Evolutionary conservation across 2,888 invertebrate species (phyloP), one percentile per base, ranked within the genome.

Genomic region (Dicranocentrus wangi): DNA sequence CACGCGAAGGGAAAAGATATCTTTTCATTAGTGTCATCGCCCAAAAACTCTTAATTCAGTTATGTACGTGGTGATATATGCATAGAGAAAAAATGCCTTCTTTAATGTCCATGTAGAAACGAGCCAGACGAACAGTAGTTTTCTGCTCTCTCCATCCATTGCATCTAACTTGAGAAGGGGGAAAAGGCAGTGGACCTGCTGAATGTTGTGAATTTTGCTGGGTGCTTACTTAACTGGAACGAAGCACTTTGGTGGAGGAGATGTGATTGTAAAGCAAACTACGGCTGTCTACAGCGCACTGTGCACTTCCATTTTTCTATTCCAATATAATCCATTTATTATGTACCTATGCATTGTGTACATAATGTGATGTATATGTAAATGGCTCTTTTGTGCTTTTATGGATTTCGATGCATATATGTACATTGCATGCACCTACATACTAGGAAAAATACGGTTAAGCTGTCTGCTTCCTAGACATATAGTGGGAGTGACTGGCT

Each of bases 11-110:
- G 65, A 75, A 70, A 80, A 81, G 76, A 86, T 86, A 86, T 85
- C 86, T 86, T 86, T 86, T 85, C 86, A 85, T 86, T 86, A 86
- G 83, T 85, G 86, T 85, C 86, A 85, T 83, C 85, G 81, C 72
- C 55, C 82, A 70, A 68, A 58, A 85, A 78, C 78, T 86, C 83
- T 82, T 86, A 86, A 86, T 85, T 85, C 85, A 82, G 84, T 86
- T 86, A 86, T 79, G 63, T 53, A n/a, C 15, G 15, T 72, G 25
- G 70, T 78, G 65, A 71, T 63, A 55, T 43, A 39, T 63, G 25
- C 27, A 42, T 25, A 27, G 13, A 42, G 28, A 76, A 39, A 61
- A 61, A 47, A 43, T 21, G 15, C 69, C 70, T 55, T 63, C 47
- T 51, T 53, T 68, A 78, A 61, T 78, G 61, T 71, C 61, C 63